Base-by-base conservation (phyloP, 2,797 vertebrate genomes). In the Xenentodon cancila region DNA sequence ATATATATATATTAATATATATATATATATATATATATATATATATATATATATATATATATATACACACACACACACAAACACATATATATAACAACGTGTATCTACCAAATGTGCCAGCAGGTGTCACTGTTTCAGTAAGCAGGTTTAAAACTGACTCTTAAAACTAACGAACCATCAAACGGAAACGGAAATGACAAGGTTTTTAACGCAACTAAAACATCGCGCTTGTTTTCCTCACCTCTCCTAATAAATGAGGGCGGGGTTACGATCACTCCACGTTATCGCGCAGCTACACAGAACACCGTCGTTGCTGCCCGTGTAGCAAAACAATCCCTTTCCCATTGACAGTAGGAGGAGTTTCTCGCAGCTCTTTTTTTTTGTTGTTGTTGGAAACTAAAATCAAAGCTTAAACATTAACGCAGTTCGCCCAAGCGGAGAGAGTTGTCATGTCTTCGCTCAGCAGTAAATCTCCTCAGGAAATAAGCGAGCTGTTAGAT, bases 401-500 rank as follows among this genome's bases (percentile, higher is more conserved):
- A 67, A 71, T 44, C 30, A n/a, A 13, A 52, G 11, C 42, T 17
- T 8, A 22, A 59, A 9, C 11, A 34, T 34, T 6, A 44, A 3
- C 17, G 4, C 4, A 5, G 2, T 25, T 25, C 5, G 3, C 25
- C 25, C 25, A 25, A 25, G 25, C 25, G 25, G 5, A 4, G 34
- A 15, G 13, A 53, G 12, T 89, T 90, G 90, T 34, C 82, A 89
- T 90, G 90, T 34, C 82, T 9, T 84, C 68, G 13, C 54, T 94
- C 1, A 78, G 84, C 22, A 68, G 27, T 11, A 92, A 80, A 55
- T 84, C 88, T 1, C 64, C 69, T 37, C 59, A 90, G 50, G 88
- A 93, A 49, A 85, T 94, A 9, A 48, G 79, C 34, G 65, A 68
- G 0, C 65, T 94, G 61, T 77, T 94, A 25, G 90, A 94, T 17